Base-by-base conservation (phyloP, 1,140 invertebrate genomes). In the Antheraea pernyi region DNA sequence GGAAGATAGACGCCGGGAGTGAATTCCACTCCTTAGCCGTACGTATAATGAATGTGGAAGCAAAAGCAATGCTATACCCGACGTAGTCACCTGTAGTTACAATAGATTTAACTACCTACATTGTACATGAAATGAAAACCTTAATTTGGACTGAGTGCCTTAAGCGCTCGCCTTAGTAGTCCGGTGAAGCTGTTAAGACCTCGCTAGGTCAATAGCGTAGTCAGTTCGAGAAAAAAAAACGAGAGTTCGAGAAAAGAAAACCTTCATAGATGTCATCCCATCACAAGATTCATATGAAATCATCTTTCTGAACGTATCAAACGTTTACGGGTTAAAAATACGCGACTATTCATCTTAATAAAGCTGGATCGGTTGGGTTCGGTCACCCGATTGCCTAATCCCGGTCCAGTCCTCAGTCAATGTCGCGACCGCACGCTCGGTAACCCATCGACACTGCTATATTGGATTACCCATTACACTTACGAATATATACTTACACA, bases 321-420 rank as follows among this genome's bases (percentile, higher is more conserved):
- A 69, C 76, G 70, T 74, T 74, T 78, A 70, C 65, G 71, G 59
- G 77, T 76, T 79, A 75, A 77, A 79, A 79, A 79, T 77, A 71
- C 65, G 68, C 70, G 67, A 68, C 67, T 74, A 80, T 80, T 80
- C 70, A 70, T 80, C 78, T 80, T 80, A 80, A 80, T 80, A 80
- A 80, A 73, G 68, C 60, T 48, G 68, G 68, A 75, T 75, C 69
- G 75, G 65, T 74, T 65, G 61, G 74, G 72, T 67, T 62, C 67
- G 67, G 67, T 46, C 67, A 69, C 71, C 73, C 68, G 73, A 70
- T 75, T 67, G 39, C 65, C 62, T 77, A 80, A 78, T 78, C 71
- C 69, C 58, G 64, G 67, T 46, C 71, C 22, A 69, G 71, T 74
- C 53, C 73, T 80, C 75, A 81, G 78, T 80, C 76, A 75, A 78